These are phyloP conservation scores for Venturia canescens DNA, from an alignment of 1,140 invertebrate genomes.

Conservation along the genomic window DNA sequence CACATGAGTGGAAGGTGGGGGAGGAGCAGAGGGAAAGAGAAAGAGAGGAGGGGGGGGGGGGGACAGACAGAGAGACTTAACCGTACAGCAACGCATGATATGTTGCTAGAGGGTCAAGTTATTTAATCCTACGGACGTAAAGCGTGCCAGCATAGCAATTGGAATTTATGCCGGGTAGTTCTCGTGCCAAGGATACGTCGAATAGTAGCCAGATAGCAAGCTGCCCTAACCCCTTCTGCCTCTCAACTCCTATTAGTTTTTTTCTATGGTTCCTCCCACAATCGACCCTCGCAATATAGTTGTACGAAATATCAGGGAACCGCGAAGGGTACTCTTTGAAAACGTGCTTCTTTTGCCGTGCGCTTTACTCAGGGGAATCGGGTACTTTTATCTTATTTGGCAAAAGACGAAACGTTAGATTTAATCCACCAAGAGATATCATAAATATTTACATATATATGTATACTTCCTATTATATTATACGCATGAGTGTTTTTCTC, in stretches of 20 bases:
- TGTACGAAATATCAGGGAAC: conserved; percentile 32
- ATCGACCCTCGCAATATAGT: background rate
- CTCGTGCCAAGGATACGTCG: conserved; percentile 60
- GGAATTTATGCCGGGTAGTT: conserved; percentile 68
- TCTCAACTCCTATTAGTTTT: background rate
- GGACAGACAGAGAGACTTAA: background rate
- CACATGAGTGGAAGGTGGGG: background rate
- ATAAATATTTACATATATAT: no score
- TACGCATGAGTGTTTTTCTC: no score
- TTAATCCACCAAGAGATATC: no score
- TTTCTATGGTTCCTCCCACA: background rate
- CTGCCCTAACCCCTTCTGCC: background rate
- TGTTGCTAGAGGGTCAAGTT: conserved; percentile 74
- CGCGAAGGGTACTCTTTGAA: background rate
- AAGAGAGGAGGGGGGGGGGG: background rate
- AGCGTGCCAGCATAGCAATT: conserved; percentile 66
- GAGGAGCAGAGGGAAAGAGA: background rate
- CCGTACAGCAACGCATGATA: conserved; percentile 61
- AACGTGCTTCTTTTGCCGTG: background rate
- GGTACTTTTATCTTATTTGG: no score
- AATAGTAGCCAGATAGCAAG: conserved; percentile 50
- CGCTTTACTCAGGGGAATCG: no score
- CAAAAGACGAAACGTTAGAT: no score
- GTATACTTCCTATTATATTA: no score
- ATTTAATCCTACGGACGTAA: conserved; percentile 74